Base-by-base conservation (phyloP, 2,888 invertebrate genomes). In the Marasmarcha lunaedactyla region DNA sequence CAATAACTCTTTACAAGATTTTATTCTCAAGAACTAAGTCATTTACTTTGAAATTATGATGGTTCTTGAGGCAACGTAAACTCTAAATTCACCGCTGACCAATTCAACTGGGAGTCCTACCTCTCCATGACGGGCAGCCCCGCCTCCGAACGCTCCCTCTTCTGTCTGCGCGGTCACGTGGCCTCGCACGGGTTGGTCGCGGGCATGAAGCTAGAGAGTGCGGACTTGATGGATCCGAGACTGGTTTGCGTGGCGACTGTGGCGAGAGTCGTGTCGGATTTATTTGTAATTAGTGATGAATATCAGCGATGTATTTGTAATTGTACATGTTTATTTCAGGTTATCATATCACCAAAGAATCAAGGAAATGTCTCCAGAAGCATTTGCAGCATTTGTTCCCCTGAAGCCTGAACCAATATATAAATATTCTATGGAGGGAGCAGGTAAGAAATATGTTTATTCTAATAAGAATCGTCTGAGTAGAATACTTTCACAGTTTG, bases 211-310 rank as follows among this genome's bases (percentile, higher is more conserved):
- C 84, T 98, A 6, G 98, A 98, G 76, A 96, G 97, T 49, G 95
- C 97, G 1, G 98, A 98, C 85, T 86, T 98, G 33, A 97, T 98
- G 96, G 97, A 98, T 83, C 98, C 98, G 33, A 85, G 95, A 43
- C 86, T 98, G 42, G 94, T 99, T 14, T 99, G 98, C 70, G 97
- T 98, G 33, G 98, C 96, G 1, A 97, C 96, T 3, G 88, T 99
- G 35, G 91, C 92, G 0, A 87, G 92, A 55, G 93, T 97, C 10
- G 95, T 95, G 10, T 95, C 96, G 0, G 90, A 98, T 45, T 79
- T 98, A 51, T 84, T 98, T 33, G n/a, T n/a, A n/a, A n/a, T n/a
- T n/a, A n/a, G n/a, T n/a, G n/a, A n/a, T n/a, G n/a, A n/a, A n/a
- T n/a, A n/a, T n/a, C n/a, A n/a, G n/a, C n/a, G n/a, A n/a, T n/a